Conservation (phyloP, 2,113 vertebrate species). For the Lophotis ruficrista region DNA sequence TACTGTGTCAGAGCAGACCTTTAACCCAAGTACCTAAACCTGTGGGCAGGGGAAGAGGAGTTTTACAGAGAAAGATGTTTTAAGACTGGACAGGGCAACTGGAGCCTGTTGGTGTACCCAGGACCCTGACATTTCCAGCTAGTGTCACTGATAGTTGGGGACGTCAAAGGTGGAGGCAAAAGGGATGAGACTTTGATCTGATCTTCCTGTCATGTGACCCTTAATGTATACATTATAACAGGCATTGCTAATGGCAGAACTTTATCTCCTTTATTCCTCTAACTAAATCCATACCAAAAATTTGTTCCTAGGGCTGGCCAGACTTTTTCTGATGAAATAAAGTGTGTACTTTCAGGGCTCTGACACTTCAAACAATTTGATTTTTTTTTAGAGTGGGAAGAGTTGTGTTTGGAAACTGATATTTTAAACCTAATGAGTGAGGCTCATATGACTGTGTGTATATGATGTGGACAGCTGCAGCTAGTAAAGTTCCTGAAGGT, state of each 20-base stretch:
- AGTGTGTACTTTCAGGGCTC: neutral
- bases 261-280: neutral
- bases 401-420: neutral
- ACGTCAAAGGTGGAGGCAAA: neutral
- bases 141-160: neutral
- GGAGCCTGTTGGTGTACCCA: neutral
- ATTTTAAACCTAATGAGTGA: neutral
- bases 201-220: neutral
- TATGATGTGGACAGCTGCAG: neutral
- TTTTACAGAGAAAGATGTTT: neutral
- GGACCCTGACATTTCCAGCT: neutral
- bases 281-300: neutral
- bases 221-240: neutral
- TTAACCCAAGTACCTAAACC: neutral
- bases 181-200: neutral
- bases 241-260: neutral
- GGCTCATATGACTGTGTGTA: neutral
- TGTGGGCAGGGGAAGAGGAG: neutral
- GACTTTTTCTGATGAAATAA: neutral
- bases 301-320: neutral
- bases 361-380: neutral
- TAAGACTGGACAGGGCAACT: neutral
- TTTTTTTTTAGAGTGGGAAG: neutral
- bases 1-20: neutral
- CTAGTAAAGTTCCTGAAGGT: neutral